These are phyloP conservation scores for Xiphophorus maculatus DNA, from an alignment of 2,113 vertebrate genomes.

Conservation along the genomic window DNA sequence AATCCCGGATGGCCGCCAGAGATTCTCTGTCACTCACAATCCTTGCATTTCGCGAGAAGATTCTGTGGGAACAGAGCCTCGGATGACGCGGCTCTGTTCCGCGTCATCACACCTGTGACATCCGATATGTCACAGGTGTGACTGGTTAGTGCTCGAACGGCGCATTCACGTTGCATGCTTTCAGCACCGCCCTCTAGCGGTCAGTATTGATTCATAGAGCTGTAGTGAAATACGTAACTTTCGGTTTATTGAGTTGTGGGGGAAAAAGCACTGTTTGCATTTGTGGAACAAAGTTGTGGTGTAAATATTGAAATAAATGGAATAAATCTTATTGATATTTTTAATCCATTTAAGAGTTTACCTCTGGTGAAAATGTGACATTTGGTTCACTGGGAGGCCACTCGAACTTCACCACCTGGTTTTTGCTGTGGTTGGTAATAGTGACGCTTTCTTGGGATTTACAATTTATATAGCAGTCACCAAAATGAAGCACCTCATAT, in stretches of 20 bases:
- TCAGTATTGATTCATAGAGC: too few relatives aligned
- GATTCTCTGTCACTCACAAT: too few relatives aligned
- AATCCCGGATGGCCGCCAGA: too few relatives aligned
- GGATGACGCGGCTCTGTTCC: too few relatives aligned
- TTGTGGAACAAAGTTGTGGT: neutral
- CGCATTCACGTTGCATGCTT: too few relatives aligned
- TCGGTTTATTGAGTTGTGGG: neutral
- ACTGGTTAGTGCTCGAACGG: too few relatives aligned
- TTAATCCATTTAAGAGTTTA: slow-evolving; percentile 59
- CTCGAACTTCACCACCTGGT: slow-evolving; percentile 24
- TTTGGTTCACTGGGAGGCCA: slow-evolving; percentile 13
- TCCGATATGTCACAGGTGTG: too few relatives aligned
- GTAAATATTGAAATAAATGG: neutral
- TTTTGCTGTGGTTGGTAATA: slow-evolving; percentile 25
- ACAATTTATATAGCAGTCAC: slow-evolving; percentile 82
- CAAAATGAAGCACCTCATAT: slow-evolving; percentile 83
- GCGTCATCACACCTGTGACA: too few relatives aligned
- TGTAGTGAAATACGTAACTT: too few relatives aligned
- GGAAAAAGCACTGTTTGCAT: neutral
- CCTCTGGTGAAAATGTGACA: slow-evolving; percentile 56
- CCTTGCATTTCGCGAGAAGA: too few relatives aligned
- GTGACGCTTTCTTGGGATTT: slow-evolving; percentile 59
- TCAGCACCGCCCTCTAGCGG: too few relatives aligned
- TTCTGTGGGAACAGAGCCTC: too few relatives aligned
- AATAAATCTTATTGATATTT: neutral